Base-by-base conservation (phyloP, 2,113 vertebrate genomes). In the Nesogale talazaci region DNA sequence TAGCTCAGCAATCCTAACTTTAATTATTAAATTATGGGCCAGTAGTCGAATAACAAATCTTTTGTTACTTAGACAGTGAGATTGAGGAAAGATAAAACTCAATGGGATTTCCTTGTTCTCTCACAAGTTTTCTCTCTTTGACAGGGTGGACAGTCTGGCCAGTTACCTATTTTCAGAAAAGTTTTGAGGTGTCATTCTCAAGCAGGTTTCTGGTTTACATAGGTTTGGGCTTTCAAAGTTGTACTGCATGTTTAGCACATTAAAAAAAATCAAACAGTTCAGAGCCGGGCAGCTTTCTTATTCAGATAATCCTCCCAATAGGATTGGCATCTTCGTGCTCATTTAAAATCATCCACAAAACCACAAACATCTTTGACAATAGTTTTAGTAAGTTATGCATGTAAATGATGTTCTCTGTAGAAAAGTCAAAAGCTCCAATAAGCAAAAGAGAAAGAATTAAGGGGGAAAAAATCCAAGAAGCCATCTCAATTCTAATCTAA, bases 361-460 rank as follows among this genome's bases (percentile, higher is more conserved):
- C 63, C 70, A 83, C 57, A 76, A 79, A 63, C 36, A 80, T 84
- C 42, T 93, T 90, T 76, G 63, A 81, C 11, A 63, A 81, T 23
- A 80, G 12, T 72, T 59, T 87, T 78, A 65, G 72, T 59, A 79
- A 89, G 69, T 88, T 92, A 88, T 70, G 38, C 2, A 34, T 80
- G 14, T 77, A 88, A 84, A 83, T 77, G 14, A 36, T 87, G 36
- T 88, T 83, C 56, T 94, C 80, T 20, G 7, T 22, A 29, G 67
- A 65, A 91, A 90, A 27, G 1, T 29, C 83, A 23, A 91, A 56
- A 78, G 80, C 86, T 70, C 83, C 85, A 90, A 40, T 38, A 89
- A 76, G 19, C 57, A 74, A 83, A 89, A 20, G 34, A 25, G 75
- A 92, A 95, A 89, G 75, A 61, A 75, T 46, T 63, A 92, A 52